Evolutionary conservation across 1,140 invertebrate species (phyloP).

Genomic region (Drosophila baimaii): DNA sequence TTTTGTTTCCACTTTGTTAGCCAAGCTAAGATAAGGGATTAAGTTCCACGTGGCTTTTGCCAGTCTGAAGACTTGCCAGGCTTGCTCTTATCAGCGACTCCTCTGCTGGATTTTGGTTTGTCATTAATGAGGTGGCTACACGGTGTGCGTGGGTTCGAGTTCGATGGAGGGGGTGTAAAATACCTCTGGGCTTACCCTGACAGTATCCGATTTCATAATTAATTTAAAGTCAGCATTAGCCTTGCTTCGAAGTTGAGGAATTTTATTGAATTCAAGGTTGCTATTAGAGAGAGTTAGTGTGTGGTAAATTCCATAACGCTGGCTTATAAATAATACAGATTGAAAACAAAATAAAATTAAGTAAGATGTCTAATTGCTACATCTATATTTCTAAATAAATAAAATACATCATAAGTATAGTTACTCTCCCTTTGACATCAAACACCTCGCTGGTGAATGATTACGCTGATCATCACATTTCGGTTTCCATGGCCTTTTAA

Average conservation of each 20-base stretch:
- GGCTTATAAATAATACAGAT: background rate
- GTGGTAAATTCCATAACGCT: background rate
- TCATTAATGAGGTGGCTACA: conserved; percentile 26
- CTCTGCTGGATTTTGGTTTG: conserved; percentile 21
- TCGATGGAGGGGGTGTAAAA: fast-evolving
- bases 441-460: conserved; percentile 8
- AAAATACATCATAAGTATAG: background rate
- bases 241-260: background rate
- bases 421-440: background rate
- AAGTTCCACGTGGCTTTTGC: conserved; percentile 22
- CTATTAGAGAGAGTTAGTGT: too few relatives aligned
- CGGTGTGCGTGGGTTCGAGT: background rate
- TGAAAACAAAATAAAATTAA: too few relatives aligned
- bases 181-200: conserved; percentile 1
- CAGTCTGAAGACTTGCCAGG: background rate
- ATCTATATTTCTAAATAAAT: background rate
- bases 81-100: conserved; percentile 14
- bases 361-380: too few relatives aligned
- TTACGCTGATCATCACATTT: conserved; percentile 1
- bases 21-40: conserved; percentile 34
- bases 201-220: conserved; percentile 11
- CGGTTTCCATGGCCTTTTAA: conserved; percentile 3
- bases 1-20: conserved; percentile 32
- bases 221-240: background rate
- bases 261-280: too few relatives aligned